phyloP scores from a whole-genome alignment of 2,113 vertebrate genomes.

The Eolophus roseicapilla region DNA sequence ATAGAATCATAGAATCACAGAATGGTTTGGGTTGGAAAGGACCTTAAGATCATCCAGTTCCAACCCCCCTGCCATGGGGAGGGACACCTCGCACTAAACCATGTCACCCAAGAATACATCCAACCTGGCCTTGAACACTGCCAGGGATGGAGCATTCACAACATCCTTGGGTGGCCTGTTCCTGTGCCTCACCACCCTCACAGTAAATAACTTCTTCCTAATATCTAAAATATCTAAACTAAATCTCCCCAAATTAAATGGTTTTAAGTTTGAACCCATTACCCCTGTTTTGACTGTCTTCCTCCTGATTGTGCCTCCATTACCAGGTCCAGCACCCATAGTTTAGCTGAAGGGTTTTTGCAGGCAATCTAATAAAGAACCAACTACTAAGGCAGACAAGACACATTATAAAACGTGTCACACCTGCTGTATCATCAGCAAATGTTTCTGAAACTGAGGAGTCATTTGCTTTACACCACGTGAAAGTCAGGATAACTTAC shows the following conservation, averaged over 20 bases:
- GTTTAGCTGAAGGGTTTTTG: background rate
- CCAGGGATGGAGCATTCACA: background rate
- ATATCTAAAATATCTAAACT: background rate
- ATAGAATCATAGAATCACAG: background rate
- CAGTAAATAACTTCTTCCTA: background rate
- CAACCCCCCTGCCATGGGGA: background rate
- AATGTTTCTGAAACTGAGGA: background rate
- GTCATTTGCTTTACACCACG: background rate
- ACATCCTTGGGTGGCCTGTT: background rate
- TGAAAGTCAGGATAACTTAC: background rate
- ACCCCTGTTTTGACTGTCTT: background rate
- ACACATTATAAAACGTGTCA: background rate
- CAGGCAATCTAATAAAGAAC: background rate
- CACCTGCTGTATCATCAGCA: background rate
- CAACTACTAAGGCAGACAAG: background rate
- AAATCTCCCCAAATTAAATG: background rate
- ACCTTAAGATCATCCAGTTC: background rate
- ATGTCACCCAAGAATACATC: background rate
- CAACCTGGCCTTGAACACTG: background rate
- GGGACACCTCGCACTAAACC: background rate
- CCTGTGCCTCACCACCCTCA: background rate
- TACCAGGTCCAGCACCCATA: background rate
- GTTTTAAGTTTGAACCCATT: background rate
- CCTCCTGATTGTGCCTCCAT: background rate
- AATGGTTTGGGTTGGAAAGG: background rate